Conservation (phyloP, 2,888 invertebrate genomes). For the Diloba caeruleocephala region DNA sequence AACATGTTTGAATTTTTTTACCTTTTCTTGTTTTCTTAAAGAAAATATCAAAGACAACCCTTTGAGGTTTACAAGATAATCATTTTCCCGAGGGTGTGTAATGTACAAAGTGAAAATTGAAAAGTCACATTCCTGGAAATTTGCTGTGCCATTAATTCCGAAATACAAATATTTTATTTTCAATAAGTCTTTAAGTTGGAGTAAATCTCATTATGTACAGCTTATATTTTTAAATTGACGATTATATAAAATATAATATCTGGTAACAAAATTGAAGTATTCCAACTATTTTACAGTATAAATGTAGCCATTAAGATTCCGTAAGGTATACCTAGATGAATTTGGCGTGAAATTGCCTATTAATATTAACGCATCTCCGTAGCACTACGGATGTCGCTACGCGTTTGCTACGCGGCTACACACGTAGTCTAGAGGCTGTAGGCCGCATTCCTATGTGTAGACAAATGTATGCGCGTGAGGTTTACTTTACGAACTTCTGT, state of each 20-base stretch:
- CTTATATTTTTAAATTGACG: slow-evolving; percentile 27
- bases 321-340: slow-evolving; percentile 29
- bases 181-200: slow-evolving; percentile 18
- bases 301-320: slow-evolving; percentile 36
- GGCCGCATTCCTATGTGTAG: slow-evolving; percentile 64
- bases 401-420: slow-evolving; percentile 64
- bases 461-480: slow-evolving; percentile 51
- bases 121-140: too few relatives aligned
- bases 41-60: too few relatives aligned
- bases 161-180: too few relatives aligned
- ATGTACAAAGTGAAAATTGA: too few relatives aligned
- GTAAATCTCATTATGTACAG: slow-evolving; percentile 16
- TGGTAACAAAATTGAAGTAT: slow-evolving; percentile 36
- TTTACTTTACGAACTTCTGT: slow-evolving; percentile 12
- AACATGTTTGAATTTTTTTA: slow-evolving; percentile 25
- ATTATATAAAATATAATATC: slow-evolving; percentile 13
- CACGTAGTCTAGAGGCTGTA: slow-evolving; percentile 66
- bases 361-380: slow-evolving; percentile 52
- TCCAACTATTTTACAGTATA: slow-evolving; percentile 31
- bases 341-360: slow-evolving; percentile 49
- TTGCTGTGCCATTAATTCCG: too few relatives aligned
- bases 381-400: slow-evolving; percentile 58
- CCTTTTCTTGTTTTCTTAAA: not conserved
- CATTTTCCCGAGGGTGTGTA: too few relatives aligned
- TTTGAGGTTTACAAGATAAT: too few relatives aligned